Evolutionary conservation across 1,140 invertebrate species (phyloP).

Genomic region (Cydia splendana): DNA sequence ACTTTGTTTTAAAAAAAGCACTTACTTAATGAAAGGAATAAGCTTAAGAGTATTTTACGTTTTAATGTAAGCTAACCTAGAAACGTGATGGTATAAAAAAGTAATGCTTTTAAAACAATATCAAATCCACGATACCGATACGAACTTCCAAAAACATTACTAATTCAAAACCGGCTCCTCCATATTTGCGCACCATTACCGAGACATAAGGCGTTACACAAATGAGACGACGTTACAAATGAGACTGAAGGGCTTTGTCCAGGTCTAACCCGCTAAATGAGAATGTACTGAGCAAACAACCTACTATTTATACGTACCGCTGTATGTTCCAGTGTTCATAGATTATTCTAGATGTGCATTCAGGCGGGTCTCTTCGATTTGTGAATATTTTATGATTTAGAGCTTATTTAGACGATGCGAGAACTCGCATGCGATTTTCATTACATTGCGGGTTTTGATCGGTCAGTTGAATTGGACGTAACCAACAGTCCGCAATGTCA

Average conservation of each 20-base stretch:
- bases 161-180: conserved; percentile 36
- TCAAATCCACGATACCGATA: neutral
- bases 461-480: too few relatives aligned
- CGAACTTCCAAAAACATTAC: conserved; percentile 15
- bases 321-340: conserved; percentile 30
- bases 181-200: conserved; percentile 68
- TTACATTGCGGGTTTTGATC: too few relatives aligned
- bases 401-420: too few relatives aligned
- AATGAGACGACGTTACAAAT: conserved; percentile 50
- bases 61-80: too few relatives aligned
- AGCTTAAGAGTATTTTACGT: too few relatives aligned
- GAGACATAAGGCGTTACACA: conserved; percentile 39
- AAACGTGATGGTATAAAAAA: neutral
- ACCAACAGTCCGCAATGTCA: too few relatives aligned
- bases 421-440: too few relatives aligned
- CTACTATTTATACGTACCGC: conserved; percentile 44
- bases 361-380: neutral
- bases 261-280: conserved; percentile 66
- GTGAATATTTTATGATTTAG: neutral
- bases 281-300: conserved; percentile 62
- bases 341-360: neutral
- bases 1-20: too few relatives aligned
- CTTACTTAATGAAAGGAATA: too few relatives aligned
- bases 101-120: neutral
- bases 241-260: conserved; percentile 47